Conservation (phyloP, 64 coral and sea anemone genomes). For the Montipora foliosa region DNA sequence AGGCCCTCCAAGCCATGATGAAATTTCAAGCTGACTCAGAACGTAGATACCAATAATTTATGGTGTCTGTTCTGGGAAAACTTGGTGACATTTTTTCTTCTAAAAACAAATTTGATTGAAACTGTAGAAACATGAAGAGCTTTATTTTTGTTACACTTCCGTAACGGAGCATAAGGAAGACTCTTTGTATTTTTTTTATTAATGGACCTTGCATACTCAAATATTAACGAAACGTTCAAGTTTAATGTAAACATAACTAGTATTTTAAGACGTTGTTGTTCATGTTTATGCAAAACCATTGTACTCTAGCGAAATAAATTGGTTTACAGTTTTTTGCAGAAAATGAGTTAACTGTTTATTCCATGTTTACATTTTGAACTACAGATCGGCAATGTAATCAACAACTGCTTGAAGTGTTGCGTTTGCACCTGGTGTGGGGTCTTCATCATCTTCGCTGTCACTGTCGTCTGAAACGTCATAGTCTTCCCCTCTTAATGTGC, state of each 20-base stretch:
- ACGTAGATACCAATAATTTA: slow-evolving; percentile 28
- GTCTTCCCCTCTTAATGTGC: slow-evolving; percentile 39
- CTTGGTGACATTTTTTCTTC: slow-evolving; percentile 40
- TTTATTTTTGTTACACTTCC: no score
- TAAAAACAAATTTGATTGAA: slow-evolving; percentile 51
- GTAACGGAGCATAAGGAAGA: neutral
- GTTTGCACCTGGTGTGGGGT: slow-evolving; percentile 66
- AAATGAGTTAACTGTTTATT: neutral
- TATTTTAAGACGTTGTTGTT: neutral
- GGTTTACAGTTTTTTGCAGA: neutral
- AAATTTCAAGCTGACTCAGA: slow-evolving; percentile 40
- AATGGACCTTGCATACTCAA: neutral
- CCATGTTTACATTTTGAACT: neutral
- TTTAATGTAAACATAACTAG: neutral
- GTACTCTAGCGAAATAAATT: neutral
- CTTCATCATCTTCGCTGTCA: slow-evolving; percentile 14
- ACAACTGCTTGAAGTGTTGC: slow-evolving; percentile 49
- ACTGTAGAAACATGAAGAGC: neutral
- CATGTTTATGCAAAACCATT: neutral
- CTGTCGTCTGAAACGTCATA: slow-evolving; percentile 18
- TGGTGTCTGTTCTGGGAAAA: slow-evolving; percentile 58
- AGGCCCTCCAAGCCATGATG: slow-evolving; percentile 34
- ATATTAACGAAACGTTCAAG: neutral
- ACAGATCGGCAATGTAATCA: neutral
- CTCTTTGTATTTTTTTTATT: neutral